Evolutionary conservation across 2,797 vertebrate genomes (phyloP).

Genomic region (Eremophila alpestris): DNA sequence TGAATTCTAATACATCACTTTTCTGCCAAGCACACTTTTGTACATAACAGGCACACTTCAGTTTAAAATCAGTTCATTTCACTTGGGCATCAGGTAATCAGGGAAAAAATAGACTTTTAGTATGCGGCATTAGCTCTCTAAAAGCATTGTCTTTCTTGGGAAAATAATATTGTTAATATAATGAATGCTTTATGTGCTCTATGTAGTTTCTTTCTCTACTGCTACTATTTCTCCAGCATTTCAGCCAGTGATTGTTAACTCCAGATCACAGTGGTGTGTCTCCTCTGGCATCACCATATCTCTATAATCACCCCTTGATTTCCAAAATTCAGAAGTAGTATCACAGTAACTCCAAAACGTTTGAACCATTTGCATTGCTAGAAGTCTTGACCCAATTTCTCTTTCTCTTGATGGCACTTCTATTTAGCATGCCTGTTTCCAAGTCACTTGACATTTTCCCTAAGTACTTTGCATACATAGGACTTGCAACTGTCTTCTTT

Average conservation of each 20-base stretch:
- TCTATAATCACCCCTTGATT: neutral
- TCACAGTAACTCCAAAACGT: neutral
- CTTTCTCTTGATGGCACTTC: neutral
- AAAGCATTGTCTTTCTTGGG: neutral
- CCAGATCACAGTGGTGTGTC: neutral
- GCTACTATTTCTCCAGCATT: neutral
- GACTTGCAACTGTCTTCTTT: neutral
- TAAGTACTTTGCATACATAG: neutral
- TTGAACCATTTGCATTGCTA: neutral
- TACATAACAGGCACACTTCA: neutral
- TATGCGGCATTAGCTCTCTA: neutral
- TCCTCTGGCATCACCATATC: neutral
- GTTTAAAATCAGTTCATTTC: slow-evolving; percentile 10
- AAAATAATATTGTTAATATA: neutral
- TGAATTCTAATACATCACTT: neutral
- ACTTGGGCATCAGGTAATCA: neutral
- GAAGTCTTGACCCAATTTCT: neutral
- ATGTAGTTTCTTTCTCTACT: neutral
- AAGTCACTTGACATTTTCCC: slow-evolving; percentile 8
- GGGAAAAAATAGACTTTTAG: neutral
- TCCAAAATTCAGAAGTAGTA: neutral
- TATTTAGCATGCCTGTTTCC: neutral
- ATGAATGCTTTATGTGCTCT: neutral
- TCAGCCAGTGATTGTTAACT: neutral
- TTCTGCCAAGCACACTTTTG: neutral